A percentile compares a stretch with the other conserved stretches of the same genome.
These are phyloP conservation scores for Scolopax mira DNA, from an alignment of 2,113 vertebrate genomes.

Conservation along the genomic window DNA sequence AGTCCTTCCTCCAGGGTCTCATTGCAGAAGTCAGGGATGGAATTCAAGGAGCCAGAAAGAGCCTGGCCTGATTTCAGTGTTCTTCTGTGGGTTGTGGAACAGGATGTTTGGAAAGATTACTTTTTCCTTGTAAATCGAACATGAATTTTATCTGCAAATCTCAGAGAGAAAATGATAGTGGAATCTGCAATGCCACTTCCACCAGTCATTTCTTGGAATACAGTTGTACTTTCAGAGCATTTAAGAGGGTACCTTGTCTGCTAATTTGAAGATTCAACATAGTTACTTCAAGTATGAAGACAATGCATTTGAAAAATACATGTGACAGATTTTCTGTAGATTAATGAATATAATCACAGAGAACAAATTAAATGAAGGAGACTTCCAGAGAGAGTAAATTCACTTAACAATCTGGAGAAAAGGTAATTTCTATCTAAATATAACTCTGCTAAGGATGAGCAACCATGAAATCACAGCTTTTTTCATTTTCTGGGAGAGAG, in stretches of 20 bases:
- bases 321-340: not conserved
- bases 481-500: not conserved
- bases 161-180: not conserved
- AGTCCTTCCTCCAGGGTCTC: not conserved
- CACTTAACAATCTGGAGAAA: slow-evolving; percentile 18
- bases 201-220: not conserved
- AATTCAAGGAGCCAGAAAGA: not conserved
- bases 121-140: not conserved
- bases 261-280: not conserved
- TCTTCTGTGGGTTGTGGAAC: not conserved
- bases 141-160: not conserved
- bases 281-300: not conserved
- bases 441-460: not conserved
- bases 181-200: not conserved
- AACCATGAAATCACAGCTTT: not conserved
- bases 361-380: slow-evolving; percentile 36
- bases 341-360: slow-evolving; percentile 19
- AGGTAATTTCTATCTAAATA: slow-evolving; percentile 18
- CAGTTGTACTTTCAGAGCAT: not conserved
- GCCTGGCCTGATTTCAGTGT: not conserved
- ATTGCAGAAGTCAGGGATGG: fast-evolving
- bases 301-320: not conserved
- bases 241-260: not conserved
- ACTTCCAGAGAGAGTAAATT: slow-evolving; percentile 37
- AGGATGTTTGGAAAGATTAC: not conserved